Evolutionary conservation across 2,113 vertebrate genomes (phyloP).

Genomic region (Callopanchax toddi): DNA sequence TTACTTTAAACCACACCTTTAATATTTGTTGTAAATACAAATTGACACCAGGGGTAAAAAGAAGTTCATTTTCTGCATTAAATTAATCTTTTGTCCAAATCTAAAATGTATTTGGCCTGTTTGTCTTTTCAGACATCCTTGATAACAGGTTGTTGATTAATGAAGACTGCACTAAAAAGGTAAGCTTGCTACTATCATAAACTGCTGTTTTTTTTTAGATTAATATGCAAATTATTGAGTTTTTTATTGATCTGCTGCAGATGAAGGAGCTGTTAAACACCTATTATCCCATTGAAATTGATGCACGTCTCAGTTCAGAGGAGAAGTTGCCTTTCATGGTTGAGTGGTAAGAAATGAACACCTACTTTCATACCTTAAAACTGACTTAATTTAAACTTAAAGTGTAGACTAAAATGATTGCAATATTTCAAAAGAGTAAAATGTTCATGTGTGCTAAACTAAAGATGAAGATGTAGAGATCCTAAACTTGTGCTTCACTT

Average conservation of each 20-base stretch:
- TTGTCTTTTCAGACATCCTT: conserved; percentile 81
- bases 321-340: conserved; percentile 89
- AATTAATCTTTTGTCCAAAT: too few relatives aligned
- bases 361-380: not conserved
- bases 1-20: too few relatives aligned
- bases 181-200: conserved; percentile 38
- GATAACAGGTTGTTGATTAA: conserved; percentile 82
- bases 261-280: conserved; percentile 81
- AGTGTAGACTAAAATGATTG: not conserved
- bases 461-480: not conserved
- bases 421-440: too few relatives aligned
- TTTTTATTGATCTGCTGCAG: conserved; percentile 61
- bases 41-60: too few relatives aligned
- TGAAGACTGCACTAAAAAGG: conserved; percentile 84
- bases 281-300: conserved; percentile 92
- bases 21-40: too few relatives aligned
- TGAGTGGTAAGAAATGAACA: conserved; percentile 82
- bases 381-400: not conserved
- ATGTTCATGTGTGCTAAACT: not conserved
- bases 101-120: too few relatives aligned
- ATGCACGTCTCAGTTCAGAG: conserved; percentile 76
- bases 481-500: conserved; percentile 18
- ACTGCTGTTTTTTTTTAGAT: fast-evolving
- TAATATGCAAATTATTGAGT: not conserved
- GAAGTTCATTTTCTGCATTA: too few relatives aligned